These are phyloP conservation scores for Parapristionchus giblindavisi DNA, from an alignment of 2,888 invertebrate genomes.

Conservation along the genomic window DNA sequence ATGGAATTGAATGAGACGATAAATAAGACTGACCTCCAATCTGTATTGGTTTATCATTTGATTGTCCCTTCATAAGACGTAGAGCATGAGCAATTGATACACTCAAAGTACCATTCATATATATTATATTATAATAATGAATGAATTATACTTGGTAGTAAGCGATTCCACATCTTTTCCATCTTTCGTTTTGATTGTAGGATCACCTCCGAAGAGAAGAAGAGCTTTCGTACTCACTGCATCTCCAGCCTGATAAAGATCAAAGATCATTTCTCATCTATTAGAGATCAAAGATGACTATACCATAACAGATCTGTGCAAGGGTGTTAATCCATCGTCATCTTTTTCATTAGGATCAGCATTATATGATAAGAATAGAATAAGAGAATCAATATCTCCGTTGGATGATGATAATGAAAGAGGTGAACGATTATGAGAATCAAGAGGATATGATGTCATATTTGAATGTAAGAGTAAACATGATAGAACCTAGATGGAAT, in stretches of 20 bases:
- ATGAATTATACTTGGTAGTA: slow-evolving; percentile 11
- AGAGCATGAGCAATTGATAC: slow-evolving; percentile 18
- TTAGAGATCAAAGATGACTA: not conserved
- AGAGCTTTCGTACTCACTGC: slow-evolving; percentile 21
- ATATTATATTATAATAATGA: not conserved
- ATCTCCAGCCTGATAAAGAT: slow-evolving; percentile 31
- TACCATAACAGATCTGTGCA: slow-evolving; percentile 25
- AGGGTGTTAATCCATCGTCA: slow-evolving; percentile 14
- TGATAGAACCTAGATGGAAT: slow-evolving; percentile 9
- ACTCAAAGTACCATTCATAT: not conserved
- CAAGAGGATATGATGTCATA: not conserved
- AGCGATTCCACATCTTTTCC: not conserved
- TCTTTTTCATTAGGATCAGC: slow-evolving; percentile 28
- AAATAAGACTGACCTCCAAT: slow-evolving; percentile 27
- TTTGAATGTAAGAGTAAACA: slow-evolving; percentile 15
- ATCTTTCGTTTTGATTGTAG: not conserved
- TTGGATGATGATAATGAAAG: not conserved
- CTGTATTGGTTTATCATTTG: slow-evolving; percentile 1
- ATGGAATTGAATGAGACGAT: too few species aligned
- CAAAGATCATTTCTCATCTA: not conserved
- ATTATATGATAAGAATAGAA: slow-evolving; percentile 28
- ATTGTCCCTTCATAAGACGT: slow-evolving; percentile 23
- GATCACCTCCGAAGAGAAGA: slow-evolving; percentile 26
- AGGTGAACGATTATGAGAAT: slow-evolving; percentile 17
- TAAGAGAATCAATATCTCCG: slow-evolving; percentile 22